Evolutionary conservation across 2,888 invertebrate genomes (phyloP).

Genomic region (Thalpophila matura): DNA sequence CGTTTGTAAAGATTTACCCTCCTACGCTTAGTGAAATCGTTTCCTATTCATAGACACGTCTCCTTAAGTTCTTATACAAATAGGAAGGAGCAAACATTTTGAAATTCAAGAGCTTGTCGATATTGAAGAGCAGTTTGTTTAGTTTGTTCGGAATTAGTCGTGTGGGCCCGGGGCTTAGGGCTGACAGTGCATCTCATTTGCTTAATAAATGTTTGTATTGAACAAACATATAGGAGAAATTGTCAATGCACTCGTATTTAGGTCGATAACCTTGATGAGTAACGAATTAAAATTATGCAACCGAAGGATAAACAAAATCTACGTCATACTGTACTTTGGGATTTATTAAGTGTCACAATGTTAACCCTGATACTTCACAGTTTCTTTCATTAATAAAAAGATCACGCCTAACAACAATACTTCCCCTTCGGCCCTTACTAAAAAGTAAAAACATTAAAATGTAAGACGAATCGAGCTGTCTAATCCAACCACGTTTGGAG

Average conservation of each 20-base stretch:
- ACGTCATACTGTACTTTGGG: slow-evolving; percentile 9
- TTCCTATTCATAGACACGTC: slow-evolving; percentile 67
- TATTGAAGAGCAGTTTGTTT: slow-evolving; percentile 72
- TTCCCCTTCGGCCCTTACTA: slow-evolving; percentile 25
- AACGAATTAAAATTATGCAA: slow-evolving; percentile 11
- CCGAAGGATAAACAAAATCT: no score
- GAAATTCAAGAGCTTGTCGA: slow-evolving; percentile 79
- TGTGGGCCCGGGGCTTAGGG: slow-evolving; percentile 59
- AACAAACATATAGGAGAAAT: slow-evolving; percentile 59
- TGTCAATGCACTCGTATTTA: slow-evolving; percentile 40
- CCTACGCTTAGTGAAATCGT: slow-evolving; percentile 70
- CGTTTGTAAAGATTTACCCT: slow-evolving; percentile 36
- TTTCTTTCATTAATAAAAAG: slow-evolving; percentile 63
- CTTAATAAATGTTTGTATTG: slow-evolving; percentile 57
- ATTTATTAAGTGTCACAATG: slow-evolving; percentile 33
- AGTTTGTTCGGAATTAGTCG: slow-evolving; percentile 66
- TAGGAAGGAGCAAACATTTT: slow-evolving; percentile 77
- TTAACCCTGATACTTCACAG: slow-evolving; percentile 45
- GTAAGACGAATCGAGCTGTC: slow-evolving; percentile 81
- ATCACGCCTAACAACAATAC: slow-evolving; percentile 59
- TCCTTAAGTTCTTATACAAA: slow-evolving; percentile 68
- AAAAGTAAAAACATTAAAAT: slow-evolving; percentile 71
- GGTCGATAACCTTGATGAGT: slow-evolving; percentile 46
- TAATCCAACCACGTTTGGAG: slow-evolving; percentile 85
- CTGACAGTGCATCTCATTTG: slow-evolving; percentile 67